Conservation (phyloP, 2,113 vertebrate species). For the Agapornis roseicollis region DNA sequence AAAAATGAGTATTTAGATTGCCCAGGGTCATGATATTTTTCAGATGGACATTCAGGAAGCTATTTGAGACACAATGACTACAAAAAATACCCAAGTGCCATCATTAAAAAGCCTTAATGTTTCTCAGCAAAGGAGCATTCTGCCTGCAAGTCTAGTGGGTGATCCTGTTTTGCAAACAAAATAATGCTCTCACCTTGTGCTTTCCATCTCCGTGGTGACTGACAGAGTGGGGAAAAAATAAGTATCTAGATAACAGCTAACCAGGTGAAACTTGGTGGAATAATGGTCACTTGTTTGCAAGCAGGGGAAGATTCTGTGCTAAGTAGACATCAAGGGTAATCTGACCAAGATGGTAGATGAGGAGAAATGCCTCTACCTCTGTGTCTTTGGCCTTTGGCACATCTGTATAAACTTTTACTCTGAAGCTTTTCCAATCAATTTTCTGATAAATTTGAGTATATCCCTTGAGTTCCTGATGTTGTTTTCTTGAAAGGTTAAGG, state of each 20-base stretch:
- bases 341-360: background rate
- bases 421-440: background rate
- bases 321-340: background rate
- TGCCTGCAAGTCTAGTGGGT: background rate
- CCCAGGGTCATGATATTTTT: background rate
- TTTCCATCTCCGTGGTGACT: background rate
- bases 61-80: background rate
- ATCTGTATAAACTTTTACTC: background rate
- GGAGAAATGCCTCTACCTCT: background rate
- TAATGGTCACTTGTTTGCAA: background rate
- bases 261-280: background rate
- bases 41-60: background rate
- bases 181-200: background rate
- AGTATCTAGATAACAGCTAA: background rate
- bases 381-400: background rate
- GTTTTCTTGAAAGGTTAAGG: background rate
- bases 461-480: background rate
- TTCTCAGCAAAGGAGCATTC: background rate
- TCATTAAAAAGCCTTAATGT: background rate
- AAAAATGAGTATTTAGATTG: background rate
- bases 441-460: background rate
- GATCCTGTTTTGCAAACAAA: background rate
- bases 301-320: background rate
- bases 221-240: fast-evolving
- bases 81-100: background rate